Evolutionary conservation across 2,888 invertebrate genomes (phyloP), one percentile per base, ranked within the genome.

Genomic region (Phyllotreta striolata): DNA sequence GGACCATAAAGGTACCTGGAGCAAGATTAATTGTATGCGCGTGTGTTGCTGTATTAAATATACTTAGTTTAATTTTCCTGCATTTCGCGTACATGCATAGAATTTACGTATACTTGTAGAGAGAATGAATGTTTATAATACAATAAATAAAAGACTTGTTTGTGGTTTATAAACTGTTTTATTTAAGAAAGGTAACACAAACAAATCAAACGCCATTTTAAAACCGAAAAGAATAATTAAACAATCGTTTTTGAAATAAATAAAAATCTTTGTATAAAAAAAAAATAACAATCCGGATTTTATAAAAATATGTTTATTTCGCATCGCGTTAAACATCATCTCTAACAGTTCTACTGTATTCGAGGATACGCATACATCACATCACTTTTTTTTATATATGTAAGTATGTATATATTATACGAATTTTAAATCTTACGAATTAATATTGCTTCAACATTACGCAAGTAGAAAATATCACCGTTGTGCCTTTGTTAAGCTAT

Each of bases 31-130:
- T 85, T n/a, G 78, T 85, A 7, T 84, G 85, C 70, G 83, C 83
- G 66, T 70, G 79, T 40, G 77, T 84, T 41, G 81, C 82, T 7
- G 75, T 81, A 46, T 70, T 80, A 55, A 84, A 85, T 72, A 76
- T 84, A 14, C 74, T 85, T 56, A 84, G 82, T 72, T 72, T 84
- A n/a, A 78, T 85, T 49, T 84, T 83, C 73, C 73, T 84, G 59
- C 84, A 85, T 75, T 85, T 84, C 75, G 80, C 81, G 3, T 84
- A 82, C 70, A 83, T 85, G 83, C 84, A 84, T 77, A 78, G 74
- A 57, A 81, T 79, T 14, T 83, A 61, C 55, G 46, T 64, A 40
- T 59, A 63, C 41, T 35, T 47, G 13, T 12, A 56, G 35, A 24
- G 4, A n/a, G n/a, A n/a, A n/a, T n/a, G n/a, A 24, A 24, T 24